phyloP scores from a whole-genome alignment of 2,797 vertebrate genomes.

The Acomys russatus region DNA sequence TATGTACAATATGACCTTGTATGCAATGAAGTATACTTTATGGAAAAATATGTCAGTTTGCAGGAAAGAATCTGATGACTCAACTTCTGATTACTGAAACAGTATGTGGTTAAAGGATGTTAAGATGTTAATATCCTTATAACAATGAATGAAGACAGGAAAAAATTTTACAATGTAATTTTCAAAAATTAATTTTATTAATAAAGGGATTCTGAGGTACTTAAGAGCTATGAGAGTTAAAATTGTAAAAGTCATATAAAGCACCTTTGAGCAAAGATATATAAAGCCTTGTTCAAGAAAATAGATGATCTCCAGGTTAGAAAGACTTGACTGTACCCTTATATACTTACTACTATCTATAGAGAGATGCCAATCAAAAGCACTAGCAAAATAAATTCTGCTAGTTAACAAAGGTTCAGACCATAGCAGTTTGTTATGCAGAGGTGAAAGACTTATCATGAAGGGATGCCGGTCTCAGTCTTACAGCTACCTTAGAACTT shows the following conservation, averaged over 20 bases:
- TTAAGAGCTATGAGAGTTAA: not conserved
- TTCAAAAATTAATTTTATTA: slow-evolving; percentile 43
- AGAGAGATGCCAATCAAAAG: not conserved
- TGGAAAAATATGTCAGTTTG: not conserved
- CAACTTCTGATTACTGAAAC: not conserved
- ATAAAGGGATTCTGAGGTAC: not conserved
- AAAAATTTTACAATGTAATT: slow-evolving; percentile 34
- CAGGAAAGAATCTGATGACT: not conserved
- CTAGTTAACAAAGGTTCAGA: not conserved
- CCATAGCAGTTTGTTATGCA: not conserved
- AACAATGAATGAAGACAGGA: not conserved
- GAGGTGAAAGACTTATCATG: not conserved
- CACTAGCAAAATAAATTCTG: not conserved
- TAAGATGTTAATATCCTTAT: not conserved
- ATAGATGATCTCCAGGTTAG: not conserved
- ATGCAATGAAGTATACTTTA: not conserved
- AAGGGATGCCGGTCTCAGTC: not conserved
- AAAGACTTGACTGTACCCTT: not conserved
- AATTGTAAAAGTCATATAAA: not conserved
- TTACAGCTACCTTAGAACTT: not conserved
- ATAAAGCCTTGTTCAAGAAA: not conserved
- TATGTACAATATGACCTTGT: too few relatives aligned
- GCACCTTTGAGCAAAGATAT: not conserved
- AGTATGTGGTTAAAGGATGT: not conserved
- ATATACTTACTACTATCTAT: not conserved